Percentiles rank a stretch among this genome's conserved stretches.
phyloP scores from a whole-genome alignment of 2,797 vertebrate species.

The Centroberyx gerrardi region DNA sequence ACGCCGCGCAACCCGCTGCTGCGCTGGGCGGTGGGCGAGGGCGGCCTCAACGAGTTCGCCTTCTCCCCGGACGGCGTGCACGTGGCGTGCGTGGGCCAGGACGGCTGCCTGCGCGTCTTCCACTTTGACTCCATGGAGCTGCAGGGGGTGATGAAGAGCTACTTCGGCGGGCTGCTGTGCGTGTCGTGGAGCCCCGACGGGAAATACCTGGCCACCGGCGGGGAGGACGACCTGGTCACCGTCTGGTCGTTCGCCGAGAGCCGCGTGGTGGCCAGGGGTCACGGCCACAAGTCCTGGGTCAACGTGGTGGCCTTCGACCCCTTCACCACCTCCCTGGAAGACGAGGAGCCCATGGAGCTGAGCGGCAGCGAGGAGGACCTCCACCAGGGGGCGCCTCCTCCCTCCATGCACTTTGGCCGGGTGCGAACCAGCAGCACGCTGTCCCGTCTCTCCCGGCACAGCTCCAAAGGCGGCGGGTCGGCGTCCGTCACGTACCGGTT shows the following conservation, averaged over 20 bases:
- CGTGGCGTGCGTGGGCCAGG: slow-evolving; percentile 94
- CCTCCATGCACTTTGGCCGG: slow-evolving; percentile 82
- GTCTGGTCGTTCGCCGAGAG: slow-evolving; percentile 94
- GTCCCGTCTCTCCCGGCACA: slow-evolving; percentile 89
- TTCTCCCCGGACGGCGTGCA: slow-evolving; percentile 93
- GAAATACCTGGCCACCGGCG: slow-evolving; percentile 92
- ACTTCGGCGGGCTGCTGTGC: slow-evolving; percentile 93
- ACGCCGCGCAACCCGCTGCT: slow-evolving; percentile 91
- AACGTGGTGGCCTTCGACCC: slow-evolving; percentile 95
- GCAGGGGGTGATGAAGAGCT: slow-evolving; percentile 94
- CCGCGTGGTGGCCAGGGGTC: slow-evolving; percentile 91
- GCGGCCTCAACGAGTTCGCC: slow-evolving; percentile 92
- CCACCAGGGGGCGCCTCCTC: slow-evolving; percentile 80
- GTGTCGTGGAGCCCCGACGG: slow-evolving; percentile 96
- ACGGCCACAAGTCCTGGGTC: slow-evolving; percentile 96
- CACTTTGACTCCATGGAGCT: slow-evolving; percentile 95
- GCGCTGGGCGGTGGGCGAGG: slow-evolving; percentile 93
- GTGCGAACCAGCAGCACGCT: slow-evolving; percentile 89
- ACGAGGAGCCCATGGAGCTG: slow-evolving; percentile 87
- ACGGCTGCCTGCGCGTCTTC: slow-evolving; percentile 92
- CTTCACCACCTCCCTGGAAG: slow-evolving; percentile 89
- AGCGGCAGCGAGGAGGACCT: slow-evolving; percentile 86
- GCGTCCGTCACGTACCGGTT: slow-evolving; percentile 91
- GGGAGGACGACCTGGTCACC: slow-evolving; percentile 93
- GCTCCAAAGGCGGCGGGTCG: slow-evolving; percentile 84